Conservation (phyloP, 2,888 invertebrate species). For the Torymus aiolomorphi region DNA sequence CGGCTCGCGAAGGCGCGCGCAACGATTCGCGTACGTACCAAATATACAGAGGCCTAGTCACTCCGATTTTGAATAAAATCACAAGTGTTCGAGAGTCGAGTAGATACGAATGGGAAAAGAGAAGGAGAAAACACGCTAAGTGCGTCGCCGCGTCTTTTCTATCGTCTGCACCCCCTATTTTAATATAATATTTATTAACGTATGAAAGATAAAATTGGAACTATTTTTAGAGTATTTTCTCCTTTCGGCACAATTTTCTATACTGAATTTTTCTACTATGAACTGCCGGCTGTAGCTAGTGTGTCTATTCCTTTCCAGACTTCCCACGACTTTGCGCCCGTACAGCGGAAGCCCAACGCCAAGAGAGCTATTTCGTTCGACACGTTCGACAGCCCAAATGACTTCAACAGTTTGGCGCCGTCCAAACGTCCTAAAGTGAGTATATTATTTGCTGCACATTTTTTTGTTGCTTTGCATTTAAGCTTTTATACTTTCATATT, state of each 20-base stretch:
- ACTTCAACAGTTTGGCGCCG: constrained; percentile 69
- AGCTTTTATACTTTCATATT: no score
- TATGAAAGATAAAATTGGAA: constrained; percentile 24
- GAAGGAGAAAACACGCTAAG: constrained; percentile 48
- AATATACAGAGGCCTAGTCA: constrained; percentile 68
- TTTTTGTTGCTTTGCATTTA: no score
- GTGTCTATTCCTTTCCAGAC: constrained; percentile 76
- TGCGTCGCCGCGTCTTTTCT: constrained; percentile 42
- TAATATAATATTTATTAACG: constrained; percentile 34
- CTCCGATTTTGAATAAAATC: constrained; percentile 50
- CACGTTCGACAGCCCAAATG: constrained; percentile 71
- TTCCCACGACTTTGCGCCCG: constrained; percentile 73
- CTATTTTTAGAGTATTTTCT: constrained; percentile 33
- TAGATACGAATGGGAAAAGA: constrained; percentile 47
- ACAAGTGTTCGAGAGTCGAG: constrained; percentile 51
- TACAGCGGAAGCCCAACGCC: constrained; percentile 73
- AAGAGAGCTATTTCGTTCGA: constrained; percentile 75
- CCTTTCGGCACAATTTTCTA: constrained; percentile 38
- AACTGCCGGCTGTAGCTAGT: constrained; percentile 76
- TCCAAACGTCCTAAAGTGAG: constrained; percentile 73
- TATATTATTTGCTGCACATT: constrained; percentile 38
- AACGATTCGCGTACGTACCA: constrained; percentile 57
- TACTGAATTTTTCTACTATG: constrained; percentile 56
- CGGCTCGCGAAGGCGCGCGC: constrained; percentile 53
- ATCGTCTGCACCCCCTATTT: constrained; percentile 37